Base-by-base conservation (phyloP, 2,113 vertebrate genomes). In the Aphyosemion australe region DNA sequence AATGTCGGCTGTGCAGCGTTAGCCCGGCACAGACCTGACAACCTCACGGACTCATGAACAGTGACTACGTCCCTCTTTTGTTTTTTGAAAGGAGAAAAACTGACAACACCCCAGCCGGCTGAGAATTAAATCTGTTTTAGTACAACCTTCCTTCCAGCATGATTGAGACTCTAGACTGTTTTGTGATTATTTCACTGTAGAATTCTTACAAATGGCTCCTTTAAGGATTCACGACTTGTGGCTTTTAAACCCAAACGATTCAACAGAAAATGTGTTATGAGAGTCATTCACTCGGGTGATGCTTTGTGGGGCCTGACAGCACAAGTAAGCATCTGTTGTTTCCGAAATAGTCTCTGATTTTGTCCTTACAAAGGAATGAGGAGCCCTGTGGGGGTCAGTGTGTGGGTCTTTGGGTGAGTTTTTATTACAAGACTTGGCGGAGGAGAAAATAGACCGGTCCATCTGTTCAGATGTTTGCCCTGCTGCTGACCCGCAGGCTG, bases 391-490 rank as follows among this genome's bases (percentile, higher is more conserved):
- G 86, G 87, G 56, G 34, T 3, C 9, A 10, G 34, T 8, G 34
- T 7, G 60, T 50, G 73, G 78, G 52, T 74, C 74, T 83, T n/a
- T 46, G 10, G 66, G 64, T 68, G 78, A 72, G 77, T 53, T 61
- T 56, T 80, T 34, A 41, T 73, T 72, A 80, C 82, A 85, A 81
- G 81, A 84, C 69, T 80, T 64, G 70, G 52, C 62, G 74, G 76
- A 73, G 85, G 83, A 92, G 74, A 93, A 94, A 93, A 94, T 93
- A 92, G 92, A 89, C 71, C 53, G 6, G 59, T 89, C 82, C 90
- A 92, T 92, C 89, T 92, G 90, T 91, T 82, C 85, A 61, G 56
- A 65, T 82, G 80, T 62, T 69, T 61, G 69, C 83, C 84, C 88
- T 69, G 72, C 76, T 69, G 70, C 61, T 72, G 76, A 85, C 79